Conservation (phyloP, 2,888 invertebrate species). For the Diarsia rubi region DNA sequence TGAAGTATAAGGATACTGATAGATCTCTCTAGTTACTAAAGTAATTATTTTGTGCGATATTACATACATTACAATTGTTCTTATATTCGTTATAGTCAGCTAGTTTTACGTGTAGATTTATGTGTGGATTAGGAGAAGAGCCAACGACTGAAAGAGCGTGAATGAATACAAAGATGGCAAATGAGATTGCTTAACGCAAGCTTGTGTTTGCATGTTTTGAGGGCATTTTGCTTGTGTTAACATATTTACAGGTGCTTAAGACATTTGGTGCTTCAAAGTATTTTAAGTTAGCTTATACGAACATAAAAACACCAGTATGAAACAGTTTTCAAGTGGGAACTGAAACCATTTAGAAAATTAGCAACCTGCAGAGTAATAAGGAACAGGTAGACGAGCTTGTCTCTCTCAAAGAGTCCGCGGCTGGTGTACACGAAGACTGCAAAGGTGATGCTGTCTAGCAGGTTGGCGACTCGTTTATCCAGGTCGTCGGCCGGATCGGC, state of each 20-base stretch:
- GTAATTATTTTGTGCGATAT: not conserved
- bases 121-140: not conserved
- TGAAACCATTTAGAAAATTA: not conserved
- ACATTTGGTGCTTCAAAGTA: not conserved
- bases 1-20: not conserved
- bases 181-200: not conserved
- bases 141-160: not conserved
- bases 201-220: not conserved
- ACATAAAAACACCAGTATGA: not conserved
- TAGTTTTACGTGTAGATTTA: not conserved
- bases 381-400: slow-evolving; percentile 97
- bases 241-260: not conserved
- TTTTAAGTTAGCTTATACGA: not conserved
- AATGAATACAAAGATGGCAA: not conserved
- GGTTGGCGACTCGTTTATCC: slow-evolving; percentile 93
- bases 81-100: not conserved
- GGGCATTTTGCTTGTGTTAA: not conserved
- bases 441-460: slow-evolving; percentile 97
- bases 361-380: slow-evolving; percentile 95
- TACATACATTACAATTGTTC: not conserved
- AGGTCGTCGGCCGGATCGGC: slow-evolving; percentile 94
- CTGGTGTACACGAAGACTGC: slow-evolving; percentile 97
- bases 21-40: not conserved
- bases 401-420: slow-evolving; percentile 97
- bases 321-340: not conserved